These are phyloP conservation scores for Calephelis virginiensis DNA, from an alignment of 1,140 invertebrate genomes.

Conservation along the genomic window DNA sequence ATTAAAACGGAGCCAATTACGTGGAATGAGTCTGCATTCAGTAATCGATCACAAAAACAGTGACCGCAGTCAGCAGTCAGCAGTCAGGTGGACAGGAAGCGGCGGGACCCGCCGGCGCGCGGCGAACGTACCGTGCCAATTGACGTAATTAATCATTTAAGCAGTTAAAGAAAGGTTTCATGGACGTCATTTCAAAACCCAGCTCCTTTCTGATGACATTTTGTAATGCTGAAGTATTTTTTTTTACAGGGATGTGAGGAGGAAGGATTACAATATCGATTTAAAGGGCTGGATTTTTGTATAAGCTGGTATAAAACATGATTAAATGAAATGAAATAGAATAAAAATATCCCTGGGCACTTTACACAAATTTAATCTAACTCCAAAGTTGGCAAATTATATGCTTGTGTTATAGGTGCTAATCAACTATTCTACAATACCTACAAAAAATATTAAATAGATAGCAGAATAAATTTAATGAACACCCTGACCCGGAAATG, in stretches of 20 bases:
- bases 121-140: conserved; percentile 63
- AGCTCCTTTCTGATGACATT: neutral
- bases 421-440: no score
- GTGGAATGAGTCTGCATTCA: conserved; percentile 60
- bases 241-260: no score
- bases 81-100: conserved; percentile 50
- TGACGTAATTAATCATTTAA: conserved; percentile 69
- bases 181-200: conserved; percentile 3
- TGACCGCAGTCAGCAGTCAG: conserved; percentile 21
- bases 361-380: no score
- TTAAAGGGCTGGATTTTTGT: neutral
- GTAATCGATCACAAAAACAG: conserved; percentile 57
- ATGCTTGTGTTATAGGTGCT: no score
- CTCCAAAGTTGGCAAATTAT: no score
- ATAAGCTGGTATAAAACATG: neutral
- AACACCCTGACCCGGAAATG: no score
- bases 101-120: conserved; percentile 54
- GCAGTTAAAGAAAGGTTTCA: conserved; percentile 47
- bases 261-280: no score
- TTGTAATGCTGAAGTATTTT: neutral
- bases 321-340: no score
- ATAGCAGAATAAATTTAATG: no score
- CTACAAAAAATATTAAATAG: no score
- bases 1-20: conserved; percentile 62
- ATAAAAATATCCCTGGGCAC: no score